phyloP scores from a whole-genome alignment of 2,797 vertebrate species.

The Sebastes oblongus region DNA sequence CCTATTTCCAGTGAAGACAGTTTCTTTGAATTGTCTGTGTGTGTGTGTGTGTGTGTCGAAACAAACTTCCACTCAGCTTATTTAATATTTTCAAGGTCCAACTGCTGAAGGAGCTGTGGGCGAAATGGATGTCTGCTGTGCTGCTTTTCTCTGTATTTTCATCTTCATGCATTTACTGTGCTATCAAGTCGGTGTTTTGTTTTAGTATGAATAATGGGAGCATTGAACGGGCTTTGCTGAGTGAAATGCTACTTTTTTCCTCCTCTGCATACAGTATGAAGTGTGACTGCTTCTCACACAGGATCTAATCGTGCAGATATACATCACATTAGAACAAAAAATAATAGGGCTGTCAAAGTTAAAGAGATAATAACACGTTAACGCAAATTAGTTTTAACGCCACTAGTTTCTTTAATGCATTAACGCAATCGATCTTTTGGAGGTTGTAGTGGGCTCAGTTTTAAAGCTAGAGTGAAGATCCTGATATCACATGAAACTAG shows the following conservation, averaged over 20 bases:
- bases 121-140: background rate
- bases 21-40: background rate
- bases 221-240: background rate
- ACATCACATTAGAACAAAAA: background rate
- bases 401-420: too few species aligned
- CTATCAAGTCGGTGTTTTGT: background rate
- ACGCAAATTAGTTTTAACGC: too few species aligned
- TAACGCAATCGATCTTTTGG: too few species aligned
- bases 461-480: too few species aligned
- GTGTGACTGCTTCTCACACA: background rate
- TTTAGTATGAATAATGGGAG: conserved; percentile 7
- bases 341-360: too few species aligned
- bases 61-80: background rate
- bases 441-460: too few species aligned
- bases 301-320: background rate
- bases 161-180: background rate
- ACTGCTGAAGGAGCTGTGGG: background rate
- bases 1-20: background rate
- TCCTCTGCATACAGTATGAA: background rate
- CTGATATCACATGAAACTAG: too few species aligned
- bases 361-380: rapidly evolving
- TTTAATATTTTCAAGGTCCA: background rate
- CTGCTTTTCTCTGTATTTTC: background rate
- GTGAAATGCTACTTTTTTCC: background rate
- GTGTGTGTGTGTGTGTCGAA: background rate